Evolutionary conservation across 2,888 invertebrate genomes (phyloP).

Genomic region (Tetanocera ferruginea): DNA sequence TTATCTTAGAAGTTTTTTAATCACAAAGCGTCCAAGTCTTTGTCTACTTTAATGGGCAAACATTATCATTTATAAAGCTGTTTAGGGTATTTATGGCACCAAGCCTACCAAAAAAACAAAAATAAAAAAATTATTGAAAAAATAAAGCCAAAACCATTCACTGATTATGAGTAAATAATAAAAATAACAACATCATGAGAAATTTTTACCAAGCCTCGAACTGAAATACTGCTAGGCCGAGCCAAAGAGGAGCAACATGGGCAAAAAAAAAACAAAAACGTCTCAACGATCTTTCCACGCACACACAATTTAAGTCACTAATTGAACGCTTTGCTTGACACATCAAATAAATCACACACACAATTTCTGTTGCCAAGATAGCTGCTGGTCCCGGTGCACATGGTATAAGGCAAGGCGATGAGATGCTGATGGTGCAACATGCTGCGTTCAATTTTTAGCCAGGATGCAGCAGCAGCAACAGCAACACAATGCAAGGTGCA

Average conservation of each 20-base stretch:
- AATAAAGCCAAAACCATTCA: neutral
- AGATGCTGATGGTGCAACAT: constrained; percentile 35
- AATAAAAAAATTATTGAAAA: neutral
- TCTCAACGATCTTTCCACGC: constrained; percentile 5
- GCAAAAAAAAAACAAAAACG: neutral
- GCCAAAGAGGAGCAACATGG: neutral
- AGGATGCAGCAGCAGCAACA: neutral
- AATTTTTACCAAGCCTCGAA: constrained; percentile 11
- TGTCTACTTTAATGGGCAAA: neutral
- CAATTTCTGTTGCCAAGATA: constrained; percentile 50
- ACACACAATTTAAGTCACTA: constrained; percentile 68
- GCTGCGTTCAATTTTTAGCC: constrained; percentile 25
- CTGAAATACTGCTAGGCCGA: neutral
- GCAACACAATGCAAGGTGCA: constrained; percentile 45
- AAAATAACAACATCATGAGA: constrained; percentile 20
- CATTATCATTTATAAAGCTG: constrained; percentile 2
- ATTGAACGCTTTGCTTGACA: constrained; percentile 71
- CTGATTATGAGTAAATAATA: constrained; percentile 7
- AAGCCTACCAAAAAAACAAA: neutral
- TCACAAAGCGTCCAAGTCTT: no score
- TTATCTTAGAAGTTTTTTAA: no score
- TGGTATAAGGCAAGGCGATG: constrained; percentile 16
- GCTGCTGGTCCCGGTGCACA: neutral
- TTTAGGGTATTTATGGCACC: neutral
- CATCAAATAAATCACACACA: constrained; percentile 70